Conservation (phyloP, 2,888 invertebrate genomes). For the Holacanthella duospinosa region DNA sequence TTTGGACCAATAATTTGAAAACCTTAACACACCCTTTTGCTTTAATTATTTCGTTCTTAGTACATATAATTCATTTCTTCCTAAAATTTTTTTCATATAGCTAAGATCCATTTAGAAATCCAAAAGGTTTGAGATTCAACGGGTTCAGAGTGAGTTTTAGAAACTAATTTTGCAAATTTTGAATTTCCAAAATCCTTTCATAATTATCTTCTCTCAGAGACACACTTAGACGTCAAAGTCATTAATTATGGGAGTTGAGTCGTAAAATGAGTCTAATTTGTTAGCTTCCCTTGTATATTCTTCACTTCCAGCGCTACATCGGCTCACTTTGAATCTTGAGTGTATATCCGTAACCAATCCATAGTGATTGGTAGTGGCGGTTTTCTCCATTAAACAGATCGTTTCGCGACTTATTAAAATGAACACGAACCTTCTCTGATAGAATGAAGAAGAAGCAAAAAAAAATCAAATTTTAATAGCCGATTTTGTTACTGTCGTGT, state of each 20-base stretch:
- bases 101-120: neutral
- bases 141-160: neutral
- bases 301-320: too few species aligned
- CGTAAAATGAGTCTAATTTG: constrained; percentile 1
- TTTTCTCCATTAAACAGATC: too few species aligned
- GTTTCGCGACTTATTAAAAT: too few species aligned
- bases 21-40: neutral
- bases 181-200: neutral
- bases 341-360: too few species aligned
- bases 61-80: neutral
- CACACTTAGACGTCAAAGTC: neutral
- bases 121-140: neutral
- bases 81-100: neutral
- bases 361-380: too few species aligned
- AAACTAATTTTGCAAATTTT: neutral
- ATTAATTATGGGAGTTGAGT: neutral
- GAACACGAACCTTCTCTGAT: too few species aligned
- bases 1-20: neutral
- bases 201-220: constrained; percentile 1
- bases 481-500: too few species aligned
- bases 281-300: too few species aligned
- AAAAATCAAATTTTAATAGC: too few species aligned
- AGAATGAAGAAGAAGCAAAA: too few species aligned
- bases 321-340: too few species aligned
- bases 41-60: too few species aligned